Evolutionary conservation across 2,888 invertebrate species (phyloP), one percentile per base, ranked within the genome.

Genomic region (Agrilus cyanescens): DNA sequence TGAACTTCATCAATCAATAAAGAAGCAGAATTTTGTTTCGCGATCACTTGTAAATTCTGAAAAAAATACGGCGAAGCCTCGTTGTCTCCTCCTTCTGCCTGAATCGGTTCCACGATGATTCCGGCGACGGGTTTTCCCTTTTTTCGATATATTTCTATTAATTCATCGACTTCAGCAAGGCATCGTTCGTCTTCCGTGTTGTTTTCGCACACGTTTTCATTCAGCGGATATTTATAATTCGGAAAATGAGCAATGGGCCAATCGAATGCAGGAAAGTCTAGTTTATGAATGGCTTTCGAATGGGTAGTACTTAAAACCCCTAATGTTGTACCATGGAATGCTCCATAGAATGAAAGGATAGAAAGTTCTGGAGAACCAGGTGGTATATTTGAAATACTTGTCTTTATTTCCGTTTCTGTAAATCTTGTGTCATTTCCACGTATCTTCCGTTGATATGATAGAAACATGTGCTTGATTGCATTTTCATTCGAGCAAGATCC

Each of bases 191-290:
- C 95, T 65, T 91, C 85, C 44, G 73, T 70, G 36, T 73, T 61
- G 65, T 95, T 95, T 64, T 89, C 85, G 2, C 70, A 62, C 33
- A 69, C 59, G 62, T 81, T 74, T 44, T 87, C 78, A 29, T 82
- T 76, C 31, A 95, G 69, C 0, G 95, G 95, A 69, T 95, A 96
- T 62, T 82, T 84, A 64, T 94, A 90, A 46, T 69, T 62, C 0
- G 95, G 95, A 62, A 93, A 96, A 10, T 76, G 68, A n/a, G 91
- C 90, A 13, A 83, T 78, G 0, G 95, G 95, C 95, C 95, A 96
- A 59, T 90, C 84, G 51, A 91, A 85, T 0, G 85, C 77, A 0
- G 94, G 93, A 14, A 87, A 75, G 64, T 94, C 94, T 50, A 95
- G 67, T 67, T 94, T 95, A 60, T 94, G 93, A 55, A 90, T 82